Evolutionary conservation across 2,888 invertebrate species (phyloP), one percentile per base, ranked within the genome.

Genomic region (Flabesymbios commensalis): DNA sequence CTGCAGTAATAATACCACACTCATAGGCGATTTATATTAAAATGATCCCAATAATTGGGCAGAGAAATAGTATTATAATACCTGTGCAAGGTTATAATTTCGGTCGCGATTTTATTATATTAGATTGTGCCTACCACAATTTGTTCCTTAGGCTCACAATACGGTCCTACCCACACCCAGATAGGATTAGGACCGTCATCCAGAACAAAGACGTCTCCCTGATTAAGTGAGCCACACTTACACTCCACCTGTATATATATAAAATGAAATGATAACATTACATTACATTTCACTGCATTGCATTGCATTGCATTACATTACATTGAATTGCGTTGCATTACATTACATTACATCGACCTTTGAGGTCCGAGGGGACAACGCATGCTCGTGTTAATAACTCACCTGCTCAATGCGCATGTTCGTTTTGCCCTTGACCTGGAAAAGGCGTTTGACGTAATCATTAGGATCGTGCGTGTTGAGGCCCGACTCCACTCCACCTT

Each of bases 181-280:
- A 95, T 89, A n/a, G n/a, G n/a, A 58, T 89, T 87, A 41, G 80
- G 80, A 43, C 90, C 90, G 31, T 88, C 86, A 81, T 94, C 94
- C 76, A 95, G 84, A 73, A 95, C 90, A 84, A 93, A 95, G 73
- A 90, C 90, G 80, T 95, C 94, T 0, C 94, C 94, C 81, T 89
- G 89, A 85, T 95, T 95, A 89, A 95, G 90, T 2, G 93, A 90
- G 0, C 89, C 87, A 61, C 91, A 88, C 47, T 71, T 70, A 42
- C 81, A 72, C 59, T 83, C 78, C 48, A 86, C 85, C 83, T 85
- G 63, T 55, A 59, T 4, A 17, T 49, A 2, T 19, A 55, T 14
- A 43, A 4, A 4, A 53, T 24, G n/a, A 53, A 26, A 22, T 32
- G 22, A 31, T 10, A 14, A 14, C 39, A 39, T 14, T 39, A n/a